Base-by-base conservation (phyloP, 2,113 vertebrate species). In the Orycteropus afer region DNA sequence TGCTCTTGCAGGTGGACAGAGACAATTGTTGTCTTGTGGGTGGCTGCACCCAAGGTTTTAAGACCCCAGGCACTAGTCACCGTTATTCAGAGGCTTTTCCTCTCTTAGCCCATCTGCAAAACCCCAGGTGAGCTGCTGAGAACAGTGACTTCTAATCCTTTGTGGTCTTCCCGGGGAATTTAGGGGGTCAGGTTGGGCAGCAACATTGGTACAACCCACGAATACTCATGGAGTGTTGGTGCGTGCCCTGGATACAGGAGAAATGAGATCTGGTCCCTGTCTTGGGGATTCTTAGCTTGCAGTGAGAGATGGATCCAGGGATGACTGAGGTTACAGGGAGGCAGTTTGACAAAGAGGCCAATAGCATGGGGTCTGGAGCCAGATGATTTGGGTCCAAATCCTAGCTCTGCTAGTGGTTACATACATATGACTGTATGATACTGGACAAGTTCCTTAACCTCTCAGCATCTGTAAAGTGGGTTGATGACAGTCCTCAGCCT, bases 91-190 rank as follows among this genome's bases (percentile, higher is more conserved):
- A 14, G 27, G 49, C 12, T 85, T 5, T 51, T 40, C 49, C 1
- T 34, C 42, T 47, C 37, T 34, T 0, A 25, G 7, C 8, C 25
- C 49, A 1, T 9, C 37, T 71, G 47, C 77, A 63, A 32, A n/a
- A 0, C 25, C n/a, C 32, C 9, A 5, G 57, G 1, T 15, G 57
- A 40, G 49, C 32, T 49, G 83, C 55, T 34, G 92, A 34, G 9
- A 10, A 45, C 14, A 10, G 15, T 0, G 20, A 9, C 5, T 25
- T 15, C 5, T 2, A 15, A 12, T 23, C 17, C 25, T 11, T 12
- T 0, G 11, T 27, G 13, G 34, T 29, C 32, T 34, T 86, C 22
- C 22, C 15, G 22, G 37, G 40, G 25, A 7, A 0, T 15, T 22
- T 40, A 7, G 57, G 49, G 27, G 22, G 49, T 25, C 34, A 87